phyloP scores from a whole-genome alignment of 2,113 vertebrate genomes.

The Neodon shergylaensis region DNA sequence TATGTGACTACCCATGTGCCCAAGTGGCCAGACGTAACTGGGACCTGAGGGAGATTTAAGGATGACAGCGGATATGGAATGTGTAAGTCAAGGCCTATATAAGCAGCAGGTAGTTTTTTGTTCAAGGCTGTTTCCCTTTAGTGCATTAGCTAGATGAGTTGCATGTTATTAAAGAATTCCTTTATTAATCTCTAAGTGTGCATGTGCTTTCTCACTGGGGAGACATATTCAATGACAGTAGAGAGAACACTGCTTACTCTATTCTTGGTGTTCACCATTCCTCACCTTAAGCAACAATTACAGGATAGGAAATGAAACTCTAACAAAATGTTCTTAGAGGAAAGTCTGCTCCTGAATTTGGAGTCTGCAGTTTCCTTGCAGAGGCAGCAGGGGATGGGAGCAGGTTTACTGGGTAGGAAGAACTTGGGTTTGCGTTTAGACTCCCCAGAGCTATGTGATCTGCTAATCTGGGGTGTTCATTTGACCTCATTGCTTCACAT shows the following conservation, averaged over 20 bases:
- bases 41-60: background rate
- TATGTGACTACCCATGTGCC: background rate
- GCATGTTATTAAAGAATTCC: background rate
- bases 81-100: background rate
- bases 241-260: background rate
- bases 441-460: background rate
- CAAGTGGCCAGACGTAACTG: background rate
- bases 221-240: background rate
- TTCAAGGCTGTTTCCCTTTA: background rate
- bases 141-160: background rate
- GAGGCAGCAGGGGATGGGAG: background rate
- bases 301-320: background rate
- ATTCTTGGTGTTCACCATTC: background rate
- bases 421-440: background rate
- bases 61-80: background rate
- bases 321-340: background rate
- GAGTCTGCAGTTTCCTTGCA: background rate
- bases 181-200: background rate
- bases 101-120: background rate
- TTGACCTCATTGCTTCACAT: background rate
- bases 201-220: background rate
- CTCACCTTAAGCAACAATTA: background rate
- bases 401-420: background rate
- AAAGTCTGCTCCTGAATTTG: background rate
- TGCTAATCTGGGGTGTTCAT: background rate